Percentiles rank a stretch among this genome's conserved stretches.
Evolutionary conservation across 1,140 invertebrate species (phyloP).

Genomic region (Papilio aristodemus): DNA sequence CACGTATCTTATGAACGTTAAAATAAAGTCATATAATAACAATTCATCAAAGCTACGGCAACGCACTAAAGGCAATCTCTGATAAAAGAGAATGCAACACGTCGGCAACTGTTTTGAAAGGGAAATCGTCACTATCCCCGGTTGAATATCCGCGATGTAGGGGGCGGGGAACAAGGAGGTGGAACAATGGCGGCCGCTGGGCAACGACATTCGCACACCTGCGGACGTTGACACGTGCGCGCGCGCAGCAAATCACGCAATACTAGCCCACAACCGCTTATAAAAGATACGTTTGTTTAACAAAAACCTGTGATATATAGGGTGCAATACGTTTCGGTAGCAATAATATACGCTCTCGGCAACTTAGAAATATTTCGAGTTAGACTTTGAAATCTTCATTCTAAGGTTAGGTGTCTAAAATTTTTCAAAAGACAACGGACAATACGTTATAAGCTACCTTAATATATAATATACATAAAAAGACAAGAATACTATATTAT

Average conservation of each 20-base stretch:
- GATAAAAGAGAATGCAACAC: background rate
- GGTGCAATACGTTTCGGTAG: background rate
- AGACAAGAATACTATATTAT: too few relatives aligned
- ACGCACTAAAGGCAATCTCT: background rate
- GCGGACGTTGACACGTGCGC: slow-evolving; percentile 69
- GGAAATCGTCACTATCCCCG: background rate
- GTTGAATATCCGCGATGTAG: background rate
- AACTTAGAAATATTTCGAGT: background rate
- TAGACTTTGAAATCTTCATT: background rate
- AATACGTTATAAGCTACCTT: too few relatives aligned
- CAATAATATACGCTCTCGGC: background rate
- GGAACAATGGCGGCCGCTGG: slow-evolving; percentile 61
- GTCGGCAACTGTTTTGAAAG: background rate
- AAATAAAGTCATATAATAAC: background rate
- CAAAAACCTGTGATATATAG: background rate
- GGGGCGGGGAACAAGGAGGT: slow-evolving; percentile 5
- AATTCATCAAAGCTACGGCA: background rate
- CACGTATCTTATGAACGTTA: background rate
- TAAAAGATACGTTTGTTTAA: too few relatives aligned
- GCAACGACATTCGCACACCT: slow-evolving; percentile 64
- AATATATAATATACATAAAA: too few relatives aligned
- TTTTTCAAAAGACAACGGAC: too few relatives aligned
- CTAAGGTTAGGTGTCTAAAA: too few relatives aligned
- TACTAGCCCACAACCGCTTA: background rate
- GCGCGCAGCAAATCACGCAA: slow-evolving; percentile 39